Base-by-base conservation (phyloP, 2,797 vertebrate genomes). In the Ficedula albicollis region DNA sequence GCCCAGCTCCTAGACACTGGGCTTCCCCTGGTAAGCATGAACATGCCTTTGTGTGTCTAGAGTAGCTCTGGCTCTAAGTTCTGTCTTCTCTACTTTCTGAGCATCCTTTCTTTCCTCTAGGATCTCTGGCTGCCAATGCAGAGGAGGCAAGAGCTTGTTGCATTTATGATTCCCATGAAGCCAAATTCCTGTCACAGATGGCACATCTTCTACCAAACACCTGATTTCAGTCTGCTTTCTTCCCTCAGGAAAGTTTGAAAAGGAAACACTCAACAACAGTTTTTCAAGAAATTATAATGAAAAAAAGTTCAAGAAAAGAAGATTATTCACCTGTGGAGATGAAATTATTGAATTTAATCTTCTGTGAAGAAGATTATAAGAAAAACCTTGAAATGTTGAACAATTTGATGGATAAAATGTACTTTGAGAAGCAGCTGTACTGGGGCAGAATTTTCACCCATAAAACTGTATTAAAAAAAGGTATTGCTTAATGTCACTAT, bases 121-220 rank as follows among this genome's bases (percentile, higher is more conserved):
- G 22, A 62, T 15, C 5, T 25, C 38, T 62, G 18, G 15, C 14
- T 82, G 41, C 34, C 38, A n/a, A 23, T 1, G 1, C 0, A 1
- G 30, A 5, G 5, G 27, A 9, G 6, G 3, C 8, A 46, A 23
- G 32, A 73, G 2, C 10, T 66, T 2, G 1, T n/a, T 62, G 19
- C 39, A 25, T 32, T 51, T 19, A 51, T 82, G 22, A 8, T 18
- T 81, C 16, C 41, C 29, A 9, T 39, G 46, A 78, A 83, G n/a
- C 3, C 13, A 55, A 22, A 43, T 18, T 68, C 10, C 30, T 44
- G 15, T 41, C 43, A 81, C 41, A 73, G 32, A 52, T 56, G 25
- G 13, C 8, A 67, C 1, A 3, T 83, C 44, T 59, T 82, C 56
- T 59, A 36, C 9, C n/a, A 48, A 48, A 20, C 13, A 52, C 5